phyloP scores from a whole-genome alignment of 2,113 vertebrate genomes.

The Nymphicus hollandicus region DNA sequence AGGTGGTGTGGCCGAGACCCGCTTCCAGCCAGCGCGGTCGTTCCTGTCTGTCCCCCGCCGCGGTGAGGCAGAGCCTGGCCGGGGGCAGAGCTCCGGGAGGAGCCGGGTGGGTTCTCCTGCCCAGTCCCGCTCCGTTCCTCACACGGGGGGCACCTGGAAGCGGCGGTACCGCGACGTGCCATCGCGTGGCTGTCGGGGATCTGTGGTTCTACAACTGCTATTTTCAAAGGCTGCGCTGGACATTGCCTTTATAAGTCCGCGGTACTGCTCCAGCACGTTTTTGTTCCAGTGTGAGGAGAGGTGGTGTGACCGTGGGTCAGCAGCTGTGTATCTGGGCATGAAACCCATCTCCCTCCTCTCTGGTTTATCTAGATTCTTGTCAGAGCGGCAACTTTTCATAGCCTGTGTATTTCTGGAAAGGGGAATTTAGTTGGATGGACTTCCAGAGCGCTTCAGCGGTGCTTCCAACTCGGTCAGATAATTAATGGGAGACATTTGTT shows the following conservation, averaged over 20 bases:
- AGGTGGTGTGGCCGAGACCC: neutral
- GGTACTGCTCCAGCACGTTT: neutral
- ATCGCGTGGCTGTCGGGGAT: neutral
- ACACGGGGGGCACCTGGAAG: neutral
- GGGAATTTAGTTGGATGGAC: neutral
- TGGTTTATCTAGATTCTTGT: neutral
- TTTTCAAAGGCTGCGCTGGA: neutral
- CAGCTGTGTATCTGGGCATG: neutral
- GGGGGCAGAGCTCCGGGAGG: neutral
- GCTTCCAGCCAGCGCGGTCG: neutral
- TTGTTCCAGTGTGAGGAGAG: neutral
- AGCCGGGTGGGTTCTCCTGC: neutral
- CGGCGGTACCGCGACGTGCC: neutral
- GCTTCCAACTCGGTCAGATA: neutral
- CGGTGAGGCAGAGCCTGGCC: neutral
- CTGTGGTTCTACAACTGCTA: neutral
- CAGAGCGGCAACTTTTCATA: neutral
- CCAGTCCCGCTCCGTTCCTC: neutral
- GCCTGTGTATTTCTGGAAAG: neutral
- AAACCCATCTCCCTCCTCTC: neutral
- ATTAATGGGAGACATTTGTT: constrained; percentile 1
- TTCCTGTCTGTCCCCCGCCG: neutral
- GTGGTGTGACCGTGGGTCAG: neutral
- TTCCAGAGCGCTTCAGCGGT: neutral
- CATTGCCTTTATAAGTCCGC: neutral